These are phyloP conservation scores for Staurois parvus DNA, from an alignment of 2,797 vertebrate genomes.

Conservation along the genomic window DNA sequence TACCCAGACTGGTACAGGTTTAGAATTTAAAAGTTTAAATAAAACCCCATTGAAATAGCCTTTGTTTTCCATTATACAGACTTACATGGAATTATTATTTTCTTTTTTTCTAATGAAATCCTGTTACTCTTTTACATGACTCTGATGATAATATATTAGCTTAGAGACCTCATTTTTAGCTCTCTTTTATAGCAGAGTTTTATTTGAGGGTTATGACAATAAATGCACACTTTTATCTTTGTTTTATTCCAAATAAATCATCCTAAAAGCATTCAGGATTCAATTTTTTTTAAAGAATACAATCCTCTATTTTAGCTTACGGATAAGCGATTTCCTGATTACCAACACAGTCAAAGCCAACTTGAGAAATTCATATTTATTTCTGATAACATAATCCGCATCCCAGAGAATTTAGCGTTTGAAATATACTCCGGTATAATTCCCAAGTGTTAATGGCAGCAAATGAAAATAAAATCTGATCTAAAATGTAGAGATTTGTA, in stretches of 20 bases:
- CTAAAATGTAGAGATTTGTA: constrained; percentile 71
- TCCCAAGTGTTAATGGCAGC: constrained; percentile 71
- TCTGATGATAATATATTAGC: constrained; percentile 64
- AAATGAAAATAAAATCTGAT: constrained; percentile 72
- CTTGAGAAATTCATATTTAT: constrained; percentile 72
- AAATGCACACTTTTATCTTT: constrained; percentile 54
- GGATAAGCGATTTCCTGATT: constrained; percentile 73
- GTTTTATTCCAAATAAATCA: constrained; percentile 73
- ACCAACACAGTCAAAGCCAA: constrained; percentile 67
- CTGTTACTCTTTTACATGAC: constrained; percentile 65
- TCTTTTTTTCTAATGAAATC: constrained; percentile 62
- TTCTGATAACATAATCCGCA: constrained; percentile 74
- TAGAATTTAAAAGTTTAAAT: constrained; percentile 34
- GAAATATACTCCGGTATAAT: constrained; percentile 68
- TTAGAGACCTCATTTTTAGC: constrained; percentile 43
- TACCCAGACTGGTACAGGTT: constrained; percentile 21
- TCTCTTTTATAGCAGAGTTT: constrained; percentile 60
- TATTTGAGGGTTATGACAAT: constrained; percentile 68
- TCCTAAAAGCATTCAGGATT: constrained; percentile 74
- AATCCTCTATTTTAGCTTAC: constrained; percentile 76
- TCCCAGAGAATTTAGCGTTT: constrained; percentile 68
- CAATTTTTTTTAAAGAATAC: constrained; percentile 70
- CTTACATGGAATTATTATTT: constrained; percentile 63
- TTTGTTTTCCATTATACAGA: constrained; percentile 55
- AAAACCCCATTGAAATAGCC: constrained; percentile 46